Evolutionary conservation across 2,113 vertebrate genomes (phyloP), one percentile per base, ranked within the genome.

Genomic region (Corythornis madagascariensis): DNA sequence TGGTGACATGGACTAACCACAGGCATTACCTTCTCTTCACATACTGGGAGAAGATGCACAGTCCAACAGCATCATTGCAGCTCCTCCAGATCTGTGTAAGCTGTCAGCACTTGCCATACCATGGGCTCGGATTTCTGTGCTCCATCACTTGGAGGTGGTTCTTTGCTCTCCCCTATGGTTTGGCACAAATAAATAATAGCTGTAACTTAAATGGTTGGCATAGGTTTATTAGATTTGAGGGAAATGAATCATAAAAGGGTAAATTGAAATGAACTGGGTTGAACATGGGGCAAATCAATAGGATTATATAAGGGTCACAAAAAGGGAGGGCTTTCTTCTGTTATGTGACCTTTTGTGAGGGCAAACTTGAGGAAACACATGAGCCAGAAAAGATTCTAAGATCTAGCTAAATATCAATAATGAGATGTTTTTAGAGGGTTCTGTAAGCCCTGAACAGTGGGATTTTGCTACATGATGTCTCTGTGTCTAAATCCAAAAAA

Each of bases 211-310:
- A 60, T 7, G 18, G 78, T 76, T 91, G 91, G 86, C 75, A 64
- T 31, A 77, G 78, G 82, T 79, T 94, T 94, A 94, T 96, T 88
- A 93, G 78, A 89, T 82, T 64, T 35, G 86, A 88, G 61, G 24
- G 19, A 91, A 91, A 86, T 60, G 85, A 95, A 89, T 94, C 52
- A 88, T 64, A 74, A 56, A 70, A 76, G 43, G 43, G 28, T 89
- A 91, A 87, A 94, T 80, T 91, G 75, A 91, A 91, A 94, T 91
- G 83, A 92, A 85, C 31, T 67, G 72, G 45, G 79, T 59, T 94
- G 79, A 94, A 60, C 33, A 48, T 17, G 47, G 42, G 28, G 25
- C 56, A 88, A 91, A 94, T 94, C 47, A 43, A 93, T 83, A 76
- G 64, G 60, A 48, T 74, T 91, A 63, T 40, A 52, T 35, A 78